Conservation (phyloP, 2,797 vertebrate species). For the Xerus rutilus region DNA sequence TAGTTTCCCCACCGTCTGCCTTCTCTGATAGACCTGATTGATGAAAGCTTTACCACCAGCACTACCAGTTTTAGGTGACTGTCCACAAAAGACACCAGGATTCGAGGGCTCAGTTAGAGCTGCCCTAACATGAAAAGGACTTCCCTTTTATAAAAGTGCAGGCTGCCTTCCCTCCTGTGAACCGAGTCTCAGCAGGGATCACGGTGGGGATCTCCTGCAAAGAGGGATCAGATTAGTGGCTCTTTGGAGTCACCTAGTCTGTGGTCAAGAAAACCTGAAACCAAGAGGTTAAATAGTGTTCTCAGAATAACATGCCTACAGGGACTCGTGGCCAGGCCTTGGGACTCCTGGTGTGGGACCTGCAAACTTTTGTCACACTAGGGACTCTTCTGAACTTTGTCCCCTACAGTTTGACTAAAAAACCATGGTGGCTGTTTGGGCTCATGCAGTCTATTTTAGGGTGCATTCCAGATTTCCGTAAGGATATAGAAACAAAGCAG, state of each 20-base stretch:
- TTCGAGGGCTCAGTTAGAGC: slow-evolving; percentile 23
- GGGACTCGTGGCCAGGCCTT: not conserved
- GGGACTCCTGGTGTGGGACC: not conserved
- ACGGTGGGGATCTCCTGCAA: accelerated
- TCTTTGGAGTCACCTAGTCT: not conserved
- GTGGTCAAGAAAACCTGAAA: not conserved
- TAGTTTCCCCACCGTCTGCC: not conserved
- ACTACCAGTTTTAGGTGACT: slow-evolving; percentile 22
- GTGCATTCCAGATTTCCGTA: not conserved
- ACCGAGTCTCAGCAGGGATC: not conserved
- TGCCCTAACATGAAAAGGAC: not conserved
- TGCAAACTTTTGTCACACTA: not conserved
- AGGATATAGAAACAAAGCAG: not conserved
- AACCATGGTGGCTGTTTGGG: not conserved
- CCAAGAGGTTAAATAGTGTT: not conserved
- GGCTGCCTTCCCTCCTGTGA: not conserved
- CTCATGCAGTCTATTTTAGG: not conserved
- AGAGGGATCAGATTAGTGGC: not conserved
- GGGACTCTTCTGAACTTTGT: not conserved
- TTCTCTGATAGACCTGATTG: slow-evolving; percentile 23
- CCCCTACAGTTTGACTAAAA: not conserved
- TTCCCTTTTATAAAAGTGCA: not conserved
- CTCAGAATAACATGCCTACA: not conserved
- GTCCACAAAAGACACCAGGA: not conserved
- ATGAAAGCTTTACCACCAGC: not conserved